Evolutionary conservation across 2,888 invertebrate species (phyloP), one percentile per base, ranked within the genome.

Genomic region (Ryuthela nishihirai): DNA sequence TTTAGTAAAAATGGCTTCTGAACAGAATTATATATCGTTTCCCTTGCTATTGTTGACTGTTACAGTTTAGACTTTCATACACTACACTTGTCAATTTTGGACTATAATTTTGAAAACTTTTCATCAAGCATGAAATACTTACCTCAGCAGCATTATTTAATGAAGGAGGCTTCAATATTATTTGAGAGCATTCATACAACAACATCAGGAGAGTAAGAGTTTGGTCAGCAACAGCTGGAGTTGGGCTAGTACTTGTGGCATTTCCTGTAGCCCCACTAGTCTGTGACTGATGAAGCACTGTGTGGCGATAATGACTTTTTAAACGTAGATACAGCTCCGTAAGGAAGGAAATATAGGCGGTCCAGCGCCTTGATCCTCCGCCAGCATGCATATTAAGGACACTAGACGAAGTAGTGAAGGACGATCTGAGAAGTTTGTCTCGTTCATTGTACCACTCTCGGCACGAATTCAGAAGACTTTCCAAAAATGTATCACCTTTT

Each of bases 361-460:
- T 70, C 85, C 87, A 71, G 82, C 84, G 59, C 9, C 82, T 81
- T 34, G 83, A 79, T 4, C 49, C 50, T 5, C 42, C n/a, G 17
- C 54, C 60, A 15, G 48, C 45, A 6, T 47, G 15, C 18, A 32
- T 26, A 20, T 24, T 46, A 23, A 26, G 42, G n/a, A 46, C 64
- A 10, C 36, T 39, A 10, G 48, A 43, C 9, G 48, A 3, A 26
- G 21, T 23, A 49, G 38, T n/a, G 46, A 59, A 47, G 9, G 58
- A 48, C 1, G 64, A 53, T 6, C 75, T 71, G 24, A 77, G 76
- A 69, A 83, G 78, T 74, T 84, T 83, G 67, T 84, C 85, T 32
- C 87, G 77, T 76, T 91, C 89, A 74, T 88, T 88, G 76, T 88
- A 91, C 85, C 85, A 87, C 75, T 90, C 89, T 74, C 90, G 87